Conservation (phyloP, 2,888 invertebrate species). For the Pomacea canaliculata region DNA sequence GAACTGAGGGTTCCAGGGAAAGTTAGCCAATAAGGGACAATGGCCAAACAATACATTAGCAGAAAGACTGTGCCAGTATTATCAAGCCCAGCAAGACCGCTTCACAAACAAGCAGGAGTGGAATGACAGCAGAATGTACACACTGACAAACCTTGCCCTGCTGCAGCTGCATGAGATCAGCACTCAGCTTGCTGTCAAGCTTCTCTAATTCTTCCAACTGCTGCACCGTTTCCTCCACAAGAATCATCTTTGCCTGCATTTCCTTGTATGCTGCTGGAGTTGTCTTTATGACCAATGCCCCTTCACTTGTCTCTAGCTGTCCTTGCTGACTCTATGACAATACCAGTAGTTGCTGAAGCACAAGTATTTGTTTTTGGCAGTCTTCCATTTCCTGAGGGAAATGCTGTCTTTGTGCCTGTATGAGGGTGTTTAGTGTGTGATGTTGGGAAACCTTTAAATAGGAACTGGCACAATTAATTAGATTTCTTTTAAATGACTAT, state of each 20-base stretch:
- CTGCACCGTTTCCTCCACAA: slow-evolving; percentile 47
- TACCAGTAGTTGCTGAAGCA: slow-evolving; percentile 50
- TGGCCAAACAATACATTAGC: no score
- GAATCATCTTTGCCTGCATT: slow-evolving; percentile 42
- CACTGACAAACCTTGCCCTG: slow-evolving; percentile 47
- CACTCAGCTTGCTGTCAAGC: slow-evolving; percentile 50
- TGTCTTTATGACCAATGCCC: slow-evolving; percentile 35
- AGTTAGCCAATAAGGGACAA: no score
- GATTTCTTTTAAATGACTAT: no score
- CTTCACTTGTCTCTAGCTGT: slow-evolving; percentile 30
- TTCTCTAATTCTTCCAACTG: slow-evolving; percentile 53
- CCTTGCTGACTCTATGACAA: slow-evolving; percentile 32
- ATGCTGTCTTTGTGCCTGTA: slow-evolving; percentile 36
- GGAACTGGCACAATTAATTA: no score
- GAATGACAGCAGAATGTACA: no score
- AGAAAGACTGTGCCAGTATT: no score
- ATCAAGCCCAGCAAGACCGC: no score
- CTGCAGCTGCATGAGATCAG: slow-evolving; percentile 48
- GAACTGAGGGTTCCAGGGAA: no score
- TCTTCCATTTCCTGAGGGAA: slow-evolving; percentile 56
- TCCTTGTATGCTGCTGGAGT: slow-evolving; percentile 43
- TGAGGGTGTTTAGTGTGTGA: slow-evolving; percentile 24
- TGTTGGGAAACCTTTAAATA: no score
- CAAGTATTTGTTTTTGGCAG: slow-evolving; percentile 53
- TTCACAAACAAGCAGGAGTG: no score